Conservation (phyloP, 1,140 invertebrate genomes). For the Eupristina koningsbergeri region DNA sequence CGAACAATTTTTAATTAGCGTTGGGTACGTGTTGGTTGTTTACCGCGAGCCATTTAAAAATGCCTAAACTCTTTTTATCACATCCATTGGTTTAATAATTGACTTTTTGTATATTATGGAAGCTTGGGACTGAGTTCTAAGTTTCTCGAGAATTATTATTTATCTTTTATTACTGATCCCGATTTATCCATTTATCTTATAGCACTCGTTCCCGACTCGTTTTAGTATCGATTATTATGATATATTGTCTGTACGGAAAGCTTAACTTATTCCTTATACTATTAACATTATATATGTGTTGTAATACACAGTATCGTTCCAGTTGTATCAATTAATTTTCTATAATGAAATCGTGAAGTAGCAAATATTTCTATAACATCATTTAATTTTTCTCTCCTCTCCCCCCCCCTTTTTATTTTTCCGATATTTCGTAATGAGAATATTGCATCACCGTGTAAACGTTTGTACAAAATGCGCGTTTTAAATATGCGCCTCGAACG, state of each 20-base stretch:
- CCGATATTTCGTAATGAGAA: neutral
- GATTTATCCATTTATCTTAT: conserved; percentile 15
- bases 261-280: neutral
- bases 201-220: neutral
- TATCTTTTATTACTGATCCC: neutral
- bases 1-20: neutral
- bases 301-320: neutral
- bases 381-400: neutral
- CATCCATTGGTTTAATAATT: neutral
- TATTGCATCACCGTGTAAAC: neutral
- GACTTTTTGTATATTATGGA: neutral
- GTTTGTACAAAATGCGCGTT: neutral
- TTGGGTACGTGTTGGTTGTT: neutral
- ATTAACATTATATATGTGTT: conserved; percentile 10
- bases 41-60: neutral
- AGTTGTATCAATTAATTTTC: conserved; percentile 19
- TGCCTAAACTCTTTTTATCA: neutral
- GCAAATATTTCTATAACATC: conserved; percentile 22
- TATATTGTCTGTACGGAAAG: neutral
- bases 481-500: neutral
- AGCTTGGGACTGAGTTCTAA: neutral
- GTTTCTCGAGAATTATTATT: conserved; percentile 7
- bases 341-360: conserved; percentile 29
- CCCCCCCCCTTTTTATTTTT: no score
- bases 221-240: conserved; percentile 5